These are phyloP conservation scores for Pachyramphus minor DNA, from an alignment of 2,113 vertebrate species.

Conservation along the genomic window DNA sequence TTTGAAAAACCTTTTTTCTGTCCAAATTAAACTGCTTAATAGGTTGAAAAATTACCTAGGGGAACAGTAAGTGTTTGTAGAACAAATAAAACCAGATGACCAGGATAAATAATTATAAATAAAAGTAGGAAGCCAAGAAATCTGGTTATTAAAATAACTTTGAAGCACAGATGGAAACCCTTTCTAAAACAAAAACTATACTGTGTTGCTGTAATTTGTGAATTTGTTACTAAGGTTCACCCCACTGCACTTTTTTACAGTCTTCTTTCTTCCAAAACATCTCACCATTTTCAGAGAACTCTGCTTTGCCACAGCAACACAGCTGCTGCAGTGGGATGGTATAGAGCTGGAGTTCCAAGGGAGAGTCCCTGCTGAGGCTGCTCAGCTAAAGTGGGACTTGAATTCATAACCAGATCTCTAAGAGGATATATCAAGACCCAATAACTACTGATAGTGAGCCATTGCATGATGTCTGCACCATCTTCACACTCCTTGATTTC, in stretches of 20 bases:
- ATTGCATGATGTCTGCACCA: neutral
- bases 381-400: neutral
- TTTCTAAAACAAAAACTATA: neutral
- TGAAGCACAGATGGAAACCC: neutral
- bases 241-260: neutral
- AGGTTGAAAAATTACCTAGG: neutral
- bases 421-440: neutral
- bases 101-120: neutral
- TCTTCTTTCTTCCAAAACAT: neutral
- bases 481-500: fast-evolving
- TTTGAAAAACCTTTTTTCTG: neutral
- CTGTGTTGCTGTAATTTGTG: neutral
- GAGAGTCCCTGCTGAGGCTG: too few relatives aligned
- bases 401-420: neutral
- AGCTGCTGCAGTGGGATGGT: neutral
- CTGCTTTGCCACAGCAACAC: neutral
- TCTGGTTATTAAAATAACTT: neutral
- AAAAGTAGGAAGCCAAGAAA: neutral
- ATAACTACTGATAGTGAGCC: neutral
- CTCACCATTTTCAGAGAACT: fast-evolving
- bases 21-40: neutral
- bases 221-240: neutral
- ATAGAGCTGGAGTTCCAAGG: neutral
- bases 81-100: neutral
- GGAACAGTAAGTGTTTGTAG: neutral